Percentiles rank a stretch among this genome's conserved stretches.
Conservation (phyloP, 2,113 vertebrate species). For the Psilopogon haemacephalus region DNA sequence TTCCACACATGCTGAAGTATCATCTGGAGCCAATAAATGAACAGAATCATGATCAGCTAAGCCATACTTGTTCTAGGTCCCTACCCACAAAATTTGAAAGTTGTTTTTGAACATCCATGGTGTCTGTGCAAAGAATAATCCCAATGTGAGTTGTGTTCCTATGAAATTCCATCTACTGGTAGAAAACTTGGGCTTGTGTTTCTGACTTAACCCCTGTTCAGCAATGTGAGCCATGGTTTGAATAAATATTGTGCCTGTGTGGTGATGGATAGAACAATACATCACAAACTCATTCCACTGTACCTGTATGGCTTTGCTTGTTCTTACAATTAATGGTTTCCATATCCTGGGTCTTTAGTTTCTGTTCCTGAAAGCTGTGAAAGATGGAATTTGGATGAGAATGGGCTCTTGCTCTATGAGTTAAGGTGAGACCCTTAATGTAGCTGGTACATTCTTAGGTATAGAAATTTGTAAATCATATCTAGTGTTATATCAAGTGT, state of each 20-base stretch:
- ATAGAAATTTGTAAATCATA: not conserved
- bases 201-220: constrained; percentile 28
- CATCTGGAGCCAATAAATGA: not conserved
- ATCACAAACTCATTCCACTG: constrained; percentile 40
- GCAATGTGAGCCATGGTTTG: not conserved
- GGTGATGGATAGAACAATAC: constrained; percentile 38
- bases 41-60: not conserved
- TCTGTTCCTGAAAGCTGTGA: not conserved
- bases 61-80: not conserved
- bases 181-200: not conserved
- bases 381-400: not conserved
- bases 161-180: not conserved
- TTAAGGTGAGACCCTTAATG: not conserved
- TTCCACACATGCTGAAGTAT: not conserved
- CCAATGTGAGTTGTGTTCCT: not conserved
- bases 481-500: not conserved
- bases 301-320: constrained; percentile 11
- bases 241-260: not conserved
- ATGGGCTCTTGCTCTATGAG: not conserved
- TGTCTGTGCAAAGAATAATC: not conserved
- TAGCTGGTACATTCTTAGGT: not conserved
- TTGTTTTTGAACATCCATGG: not conserved
- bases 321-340: constrained; percentile 36
- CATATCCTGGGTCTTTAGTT: not conserved
- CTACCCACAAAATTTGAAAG: not conserved